These are phyloP conservation scores for Pardosa pseudoannulata DNA, from an alignment of 2,888 invertebrate species.

Conservation along the genomic window DNA sequence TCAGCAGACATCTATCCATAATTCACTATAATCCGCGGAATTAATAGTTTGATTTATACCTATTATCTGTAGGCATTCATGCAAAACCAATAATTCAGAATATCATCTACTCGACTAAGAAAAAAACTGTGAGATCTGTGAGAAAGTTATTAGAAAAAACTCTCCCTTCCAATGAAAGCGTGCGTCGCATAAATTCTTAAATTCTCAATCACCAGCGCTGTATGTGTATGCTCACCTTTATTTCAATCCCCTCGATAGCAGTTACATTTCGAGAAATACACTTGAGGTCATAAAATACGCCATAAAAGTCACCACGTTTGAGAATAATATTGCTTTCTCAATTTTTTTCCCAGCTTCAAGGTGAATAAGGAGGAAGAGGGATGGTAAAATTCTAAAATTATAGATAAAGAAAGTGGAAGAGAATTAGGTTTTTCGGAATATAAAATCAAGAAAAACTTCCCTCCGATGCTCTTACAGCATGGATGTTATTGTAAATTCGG, in stretches of 20 bases:
- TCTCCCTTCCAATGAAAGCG: conserved; percentile 18
- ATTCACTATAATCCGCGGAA: no score
- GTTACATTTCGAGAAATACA: conserved; percentile 70
- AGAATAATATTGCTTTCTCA: conserved; percentile 57
- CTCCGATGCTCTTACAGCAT: conserved; percentile 41
- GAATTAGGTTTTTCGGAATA: conserved; percentile 44
- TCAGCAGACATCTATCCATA: no score
- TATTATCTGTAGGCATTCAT: no score
- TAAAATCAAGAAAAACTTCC: conserved; percentile 47
- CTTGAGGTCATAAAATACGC: conserved; percentile 65
- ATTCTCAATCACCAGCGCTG: conserved; percentile 40
- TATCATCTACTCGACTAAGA: no score
- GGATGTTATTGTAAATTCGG: conserved; percentile 54
- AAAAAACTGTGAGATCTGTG: no score
- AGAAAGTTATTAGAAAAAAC: conserved; percentile 54
- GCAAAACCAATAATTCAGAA: no score
- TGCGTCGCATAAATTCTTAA: conserved; percentile 62
- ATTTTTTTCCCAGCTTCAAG: conserved; percentile 34
- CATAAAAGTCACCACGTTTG: conserved; percentile 71
- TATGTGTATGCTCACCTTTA: conserved; percentile 48
- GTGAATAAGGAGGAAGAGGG: conserved; percentile 47
- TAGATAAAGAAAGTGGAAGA: conserved; percentile 59
- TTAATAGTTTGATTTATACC: no score
- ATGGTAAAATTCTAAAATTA: conserved; percentile 66
- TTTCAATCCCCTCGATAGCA: conserved; percentile 48